phyloP scores from a whole-genome alignment of 2,888 invertebrate genomes.

The Phortica magna region DNA sequence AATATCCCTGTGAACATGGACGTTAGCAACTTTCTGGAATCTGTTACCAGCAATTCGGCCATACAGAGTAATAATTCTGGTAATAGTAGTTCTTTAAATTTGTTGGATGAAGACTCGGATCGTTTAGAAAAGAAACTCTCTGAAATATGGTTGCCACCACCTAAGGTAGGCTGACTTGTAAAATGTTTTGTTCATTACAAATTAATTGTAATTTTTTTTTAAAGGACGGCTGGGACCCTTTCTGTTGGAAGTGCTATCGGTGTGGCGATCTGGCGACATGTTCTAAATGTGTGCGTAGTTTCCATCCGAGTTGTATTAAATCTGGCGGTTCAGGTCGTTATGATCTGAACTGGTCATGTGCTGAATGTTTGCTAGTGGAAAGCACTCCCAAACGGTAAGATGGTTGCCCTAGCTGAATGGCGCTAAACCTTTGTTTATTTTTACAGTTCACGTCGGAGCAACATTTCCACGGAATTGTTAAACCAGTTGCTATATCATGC shows the following conservation, averaged over 20 bases:
- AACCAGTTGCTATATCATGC: constrained; percentile 89
- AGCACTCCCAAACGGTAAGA: constrained; percentile 70
- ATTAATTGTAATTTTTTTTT: constrained; percentile 44
- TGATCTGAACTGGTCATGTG: constrained; percentile 87
- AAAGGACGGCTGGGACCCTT: constrained; percentile 83
- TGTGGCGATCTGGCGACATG: constrained; percentile 83
- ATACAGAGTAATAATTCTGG: neutral
- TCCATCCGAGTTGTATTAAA: constrained; percentile 88
- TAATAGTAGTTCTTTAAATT: constrained; percentile 18
- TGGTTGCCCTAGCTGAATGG: neutral
- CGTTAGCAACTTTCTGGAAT: constrained; percentile 35
- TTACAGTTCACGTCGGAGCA: constrained; percentile 67
- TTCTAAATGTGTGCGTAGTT: constrained; percentile 90
- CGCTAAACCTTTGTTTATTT: neutral
- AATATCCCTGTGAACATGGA: neutral
- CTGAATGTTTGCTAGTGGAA: constrained; percentile 88
- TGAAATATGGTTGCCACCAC: constrained; percentile 65
- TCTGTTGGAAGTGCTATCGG: constrained; percentile 95
- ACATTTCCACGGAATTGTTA: constrained; percentile 81
- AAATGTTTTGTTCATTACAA: constrained; percentile 8
- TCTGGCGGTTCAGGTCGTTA: constrained; percentile 75
- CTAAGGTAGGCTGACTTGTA: constrained; percentile 60
- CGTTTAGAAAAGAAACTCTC: constrained; percentile 53
- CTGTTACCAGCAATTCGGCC: constrained; percentile 27
- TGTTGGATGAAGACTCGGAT: constrained; percentile 40